phyloP scores from a whole-genome alignment of 2,113 vertebrate genomes.

The Pandion haliaetus region DNA sequence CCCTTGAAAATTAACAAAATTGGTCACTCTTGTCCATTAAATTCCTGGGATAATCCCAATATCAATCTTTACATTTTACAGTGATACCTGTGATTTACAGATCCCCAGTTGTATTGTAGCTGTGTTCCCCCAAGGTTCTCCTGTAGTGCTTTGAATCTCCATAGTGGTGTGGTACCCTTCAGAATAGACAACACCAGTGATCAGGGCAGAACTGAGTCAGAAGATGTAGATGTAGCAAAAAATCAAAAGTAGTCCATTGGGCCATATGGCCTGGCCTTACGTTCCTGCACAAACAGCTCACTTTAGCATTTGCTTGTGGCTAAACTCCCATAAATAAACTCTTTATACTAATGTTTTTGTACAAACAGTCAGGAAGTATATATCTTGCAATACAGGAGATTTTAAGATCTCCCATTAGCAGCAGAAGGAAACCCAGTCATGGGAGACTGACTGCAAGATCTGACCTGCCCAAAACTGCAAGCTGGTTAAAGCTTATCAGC shows the following conservation, averaged over 20 bases:
- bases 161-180: background rate
- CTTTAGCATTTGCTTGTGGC: conserved; percentile 1
- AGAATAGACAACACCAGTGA: background rate
- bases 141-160: background rate
- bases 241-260: background rate
- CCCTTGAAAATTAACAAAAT: background rate
- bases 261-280: background rate
- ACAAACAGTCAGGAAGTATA: background rate
- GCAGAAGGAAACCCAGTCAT: background rate
- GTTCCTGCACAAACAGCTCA: background rate
- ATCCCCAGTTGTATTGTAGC: background rate
- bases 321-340: conserved; percentile 4
- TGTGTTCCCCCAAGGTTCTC: background rate
- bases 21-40: background rate
- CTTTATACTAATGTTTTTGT: background rate
- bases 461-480: conserved; percentile 2
- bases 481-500: background rate
- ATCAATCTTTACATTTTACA: background rate
- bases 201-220: background rate
- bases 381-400: background rate
- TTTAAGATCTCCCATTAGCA: conserved; percentile 22
- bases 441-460: background rate
- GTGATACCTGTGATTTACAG: background rate
- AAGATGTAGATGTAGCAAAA: background rate
- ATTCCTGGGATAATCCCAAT: background rate